Conservation (phyloP, 2,113 vertebrate species). For the Sardina pilchardus region DNA sequence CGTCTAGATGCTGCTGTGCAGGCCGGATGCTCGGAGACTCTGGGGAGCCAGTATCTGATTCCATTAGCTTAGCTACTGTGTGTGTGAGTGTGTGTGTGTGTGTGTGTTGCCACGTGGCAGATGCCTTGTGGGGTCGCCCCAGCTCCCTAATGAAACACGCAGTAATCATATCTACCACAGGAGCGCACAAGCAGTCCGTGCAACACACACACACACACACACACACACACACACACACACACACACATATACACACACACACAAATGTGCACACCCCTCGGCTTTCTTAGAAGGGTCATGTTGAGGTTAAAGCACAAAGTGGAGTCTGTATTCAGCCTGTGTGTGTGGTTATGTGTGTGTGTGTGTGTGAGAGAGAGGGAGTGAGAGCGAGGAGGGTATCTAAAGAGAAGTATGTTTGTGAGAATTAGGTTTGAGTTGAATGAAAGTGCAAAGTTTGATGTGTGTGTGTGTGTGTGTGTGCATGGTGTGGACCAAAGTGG, state of each 20-base stretch:
- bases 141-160: background rate
- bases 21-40: background rate
- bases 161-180: conserved; percentile 4
- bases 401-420: background rate
- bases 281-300: background rate
- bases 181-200: background rate
- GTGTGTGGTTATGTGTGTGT: background rate
- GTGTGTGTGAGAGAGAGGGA: too few relatives aligned
- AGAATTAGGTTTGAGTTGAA: conserved; percentile 8
- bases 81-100: too few relatives aligned
- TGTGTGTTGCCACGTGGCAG: background rate
- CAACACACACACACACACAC: background rate
- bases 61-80: conserved; percentile 18
- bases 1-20: background rate
- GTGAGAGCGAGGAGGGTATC: background rate
- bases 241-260: background rate
- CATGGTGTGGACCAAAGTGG: background rate
- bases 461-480: background rate
- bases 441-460: background rate
- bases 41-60: background rate
- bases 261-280: background rate
- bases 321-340: background rate
- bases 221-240: background rate
- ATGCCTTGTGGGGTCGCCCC: background rate
- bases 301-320: conserved; percentile 15